Base-by-base conservation (phyloP, 2,888 invertebrate species). In the Cephus runcator region DNA sequence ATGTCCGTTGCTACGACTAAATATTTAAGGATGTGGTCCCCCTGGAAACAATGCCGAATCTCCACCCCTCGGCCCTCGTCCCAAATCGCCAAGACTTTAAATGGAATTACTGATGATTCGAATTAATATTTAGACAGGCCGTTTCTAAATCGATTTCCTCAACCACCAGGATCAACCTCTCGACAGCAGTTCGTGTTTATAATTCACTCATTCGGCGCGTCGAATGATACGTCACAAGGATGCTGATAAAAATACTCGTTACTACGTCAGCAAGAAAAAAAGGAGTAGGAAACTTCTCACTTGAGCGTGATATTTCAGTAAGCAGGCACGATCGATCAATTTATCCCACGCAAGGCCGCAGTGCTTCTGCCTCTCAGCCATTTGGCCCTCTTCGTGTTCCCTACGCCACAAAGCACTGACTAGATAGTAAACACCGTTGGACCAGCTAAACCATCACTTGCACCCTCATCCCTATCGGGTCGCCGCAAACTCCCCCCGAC, bases 161-260 rank as follows among this genome's bases (percentile, higher is more conserved):
- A 33, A 31, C 31, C 31, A 23, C 31, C 12, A 15, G 4, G 9
- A 4, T 9, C 4, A 71, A 31, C 12, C 31, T 9, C 31, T 71
- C 9, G 12, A 12, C 12, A 33, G 56, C 76, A 68, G 33, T 77
- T 73, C 34, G 73, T 31, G 12, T 56, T 77, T 56, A 73, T 77
- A 71, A 77, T 36, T 73, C 31, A 68, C 31, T 73, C 73, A 73
- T 31, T 73, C 34, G 74, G 9, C 56, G 56, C 23, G 23, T 23
- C 56, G 23, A 56, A 9, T 9, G 23, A 56, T 56, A 56, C 56
- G 23, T 56, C 56, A 2, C 56, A 56, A 23, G 23, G 56, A 56
- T 56, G 23, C 56, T 6, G 56, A 56, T 56, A 56, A 56, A 56
- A 56, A 56, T 56, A 56, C 56, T 23, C 36, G 36, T 35, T 23